These are phyloP conservation scores for Pseudomyrmex sp. DNA, from an alignment of 1,140 invertebrate genomes.

Conservation along the genomic window DNA sequence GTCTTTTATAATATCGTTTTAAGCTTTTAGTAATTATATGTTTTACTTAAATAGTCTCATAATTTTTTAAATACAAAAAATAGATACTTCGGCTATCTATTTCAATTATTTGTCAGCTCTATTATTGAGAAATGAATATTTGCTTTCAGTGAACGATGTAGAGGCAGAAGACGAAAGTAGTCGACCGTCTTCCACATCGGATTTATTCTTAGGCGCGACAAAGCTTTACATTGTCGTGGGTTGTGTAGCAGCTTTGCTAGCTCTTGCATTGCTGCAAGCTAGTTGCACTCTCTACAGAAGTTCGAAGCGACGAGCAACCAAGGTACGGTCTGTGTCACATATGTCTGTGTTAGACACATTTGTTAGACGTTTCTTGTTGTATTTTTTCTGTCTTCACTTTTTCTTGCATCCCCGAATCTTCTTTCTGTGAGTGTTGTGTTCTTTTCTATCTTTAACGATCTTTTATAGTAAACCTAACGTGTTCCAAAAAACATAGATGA, in stretches of 20 bases:
- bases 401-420: constrained; percentile 23
- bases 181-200: constrained; percentile 72
- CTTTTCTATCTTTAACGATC: constrained; percentile 39
- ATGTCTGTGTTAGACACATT: constrained; percentile 6
- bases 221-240: constrained; percentile 94
- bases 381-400: constrained; percentile 33
- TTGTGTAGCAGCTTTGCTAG: constrained; percentile 91
- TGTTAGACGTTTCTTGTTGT: constrained; percentile 14
- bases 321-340: constrained; percentile 85
- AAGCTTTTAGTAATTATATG: too few species aligned
- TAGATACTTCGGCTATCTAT: neutral
- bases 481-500: constrained; percentile 30
- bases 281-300: constrained; percentile 92
- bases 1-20: too few species aligned
- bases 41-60: too few species aligned
- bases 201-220: constrained; percentile 82
- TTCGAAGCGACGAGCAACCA: constrained; percentile 87
- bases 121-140: neutral
- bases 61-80: neutral
- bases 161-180: constrained; percentile 77
- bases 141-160: constrained; percentile 77
- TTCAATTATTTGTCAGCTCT: neutral
- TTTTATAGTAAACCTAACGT: constrained; percentile 46
- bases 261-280: constrained; percentile 93
- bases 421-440: constrained; percentile 15